These are phyloP conservation scores for Syndactyla subalaris DNA, from an alignment of 2,797 vertebrate genomes.

Conservation along the genomic window DNA sequence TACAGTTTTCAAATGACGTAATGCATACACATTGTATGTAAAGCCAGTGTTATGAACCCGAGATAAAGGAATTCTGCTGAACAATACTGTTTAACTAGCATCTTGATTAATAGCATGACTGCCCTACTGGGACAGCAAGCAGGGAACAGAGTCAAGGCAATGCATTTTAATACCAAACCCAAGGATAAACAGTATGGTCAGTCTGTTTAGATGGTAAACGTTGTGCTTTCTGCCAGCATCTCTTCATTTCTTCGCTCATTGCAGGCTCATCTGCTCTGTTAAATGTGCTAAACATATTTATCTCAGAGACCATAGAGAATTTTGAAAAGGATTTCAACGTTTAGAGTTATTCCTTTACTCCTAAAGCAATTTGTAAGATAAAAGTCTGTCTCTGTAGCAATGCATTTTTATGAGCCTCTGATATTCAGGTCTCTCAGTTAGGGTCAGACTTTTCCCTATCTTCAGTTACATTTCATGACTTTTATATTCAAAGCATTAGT, in stretches of 20 bases:
- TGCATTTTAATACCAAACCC: slow-evolving; percentile 58
- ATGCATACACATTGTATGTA: background rate
- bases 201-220: slow-evolving; percentile 28
- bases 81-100: slow-evolving; percentile 51
- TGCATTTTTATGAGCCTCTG: slow-evolving; percentile 62
- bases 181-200: slow-evolving; percentile 42
- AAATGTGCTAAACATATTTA: slow-evolving; percentile 50
- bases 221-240: slow-evolving; percentile 25
- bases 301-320: slow-evolving; percentile 50
- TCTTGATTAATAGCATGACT: slow-evolving; percentile 61
- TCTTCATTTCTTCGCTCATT: slow-evolving; percentile 33
- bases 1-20: background rate
- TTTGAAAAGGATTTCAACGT: slow-evolving; percentile 38
- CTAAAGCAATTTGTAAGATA: slow-evolving; percentile 56
- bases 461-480: slow-evolving; percentile 32
- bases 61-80: slow-evolving; percentile 52
- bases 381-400: slow-evolving; percentile 51
- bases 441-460: slow-evolving; percentile 20
- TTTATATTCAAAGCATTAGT: background rate
- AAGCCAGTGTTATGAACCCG: background rate
- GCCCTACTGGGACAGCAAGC: slow-evolving; percentile 51
- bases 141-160: slow-evolving; percentile 37
- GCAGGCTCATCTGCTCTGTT: slow-evolving; percentile 40
- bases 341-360: slow-evolving; percentile 51
- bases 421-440: slow-evolving; percentile 45